phyloP scores from a whole-genome alignment of 2,113 vertebrate genomes.

The Sterrhoptilus dennistouni region DNA sequence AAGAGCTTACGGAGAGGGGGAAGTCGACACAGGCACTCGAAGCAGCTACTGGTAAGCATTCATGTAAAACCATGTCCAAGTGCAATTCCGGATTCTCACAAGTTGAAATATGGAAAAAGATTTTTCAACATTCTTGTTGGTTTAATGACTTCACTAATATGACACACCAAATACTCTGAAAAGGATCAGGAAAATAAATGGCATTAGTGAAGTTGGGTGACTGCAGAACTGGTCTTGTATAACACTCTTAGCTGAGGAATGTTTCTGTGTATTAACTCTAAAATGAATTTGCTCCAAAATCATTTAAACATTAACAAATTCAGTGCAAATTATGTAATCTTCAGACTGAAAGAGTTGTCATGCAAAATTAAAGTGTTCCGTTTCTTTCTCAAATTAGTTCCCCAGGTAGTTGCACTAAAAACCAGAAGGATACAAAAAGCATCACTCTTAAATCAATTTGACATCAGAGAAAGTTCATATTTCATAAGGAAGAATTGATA shows the following conservation, averaged over 20 bases:
- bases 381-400: conserved; percentile 16
- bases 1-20: not conserved
- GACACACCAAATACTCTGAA: not conserved
- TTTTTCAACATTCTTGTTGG: not conserved
- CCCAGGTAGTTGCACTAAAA: conserved; percentile 1
- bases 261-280: not conserved
- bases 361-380: not conserved
- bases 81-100: not conserved
- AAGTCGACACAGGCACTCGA: not conserved
- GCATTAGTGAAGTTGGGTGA: not conserved
- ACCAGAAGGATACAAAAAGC: not conserved
- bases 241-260: not conserved
- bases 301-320: not conserved
- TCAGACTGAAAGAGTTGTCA: not conserved
- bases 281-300: not conserved
- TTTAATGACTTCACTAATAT: not conserved
- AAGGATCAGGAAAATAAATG: not conserved
- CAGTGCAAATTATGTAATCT: not conserved
- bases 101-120: not conserved
- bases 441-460: not conserved
- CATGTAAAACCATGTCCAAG: not conserved
- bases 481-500: not conserved
- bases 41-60: not conserved
- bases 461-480: not conserved
- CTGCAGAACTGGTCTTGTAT: not conserved